Percentiles rank a stretch among this genome's conserved stretches.
phyloP scores from a whole-genome alignment of 2,113 vertebrate species.

The Rhinopithecus roxellana region DNA sequence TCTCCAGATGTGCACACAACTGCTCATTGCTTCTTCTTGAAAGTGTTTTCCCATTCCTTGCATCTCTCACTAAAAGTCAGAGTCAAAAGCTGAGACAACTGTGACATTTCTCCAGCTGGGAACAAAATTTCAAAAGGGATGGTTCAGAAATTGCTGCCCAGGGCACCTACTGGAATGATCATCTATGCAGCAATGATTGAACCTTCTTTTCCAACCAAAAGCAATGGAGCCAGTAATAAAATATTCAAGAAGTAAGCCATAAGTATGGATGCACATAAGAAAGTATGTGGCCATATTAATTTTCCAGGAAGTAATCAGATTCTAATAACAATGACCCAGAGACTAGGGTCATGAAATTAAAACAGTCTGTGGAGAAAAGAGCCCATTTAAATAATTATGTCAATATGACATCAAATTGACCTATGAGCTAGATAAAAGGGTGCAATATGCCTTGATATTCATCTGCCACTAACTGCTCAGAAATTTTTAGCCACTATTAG shows the following conservation, averaged over 20 bases:
- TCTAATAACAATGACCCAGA: background rate
- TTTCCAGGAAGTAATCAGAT: background rate
- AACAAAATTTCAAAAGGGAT: constrained; percentile 38
- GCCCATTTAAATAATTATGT: background rate
- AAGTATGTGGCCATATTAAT: background rate
- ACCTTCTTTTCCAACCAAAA: background rate
- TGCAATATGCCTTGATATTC: background rate
- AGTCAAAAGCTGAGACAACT: constrained; percentile 1
- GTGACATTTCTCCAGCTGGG: constrained; percentile 50
- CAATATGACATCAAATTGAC: background rate
- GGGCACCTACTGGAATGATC: background rate
- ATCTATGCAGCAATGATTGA: background rate
- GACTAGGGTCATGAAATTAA: background rate
- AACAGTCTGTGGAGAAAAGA: background rate
- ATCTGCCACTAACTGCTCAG: background rate
- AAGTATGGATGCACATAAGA: background rate
- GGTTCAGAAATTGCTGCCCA: background rate
- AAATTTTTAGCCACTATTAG: background rate
- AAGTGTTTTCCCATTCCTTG: background rate
- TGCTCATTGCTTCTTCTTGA: background rate
- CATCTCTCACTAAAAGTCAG: constrained; percentile 19
- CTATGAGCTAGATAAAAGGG: background rate
- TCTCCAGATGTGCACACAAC: background rate
- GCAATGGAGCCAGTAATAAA: background rate
- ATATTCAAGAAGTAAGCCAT: background rate